Conservation (phyloP, 2,888 invertebrate species). For the Caenorhabditis sp. region DNA sequence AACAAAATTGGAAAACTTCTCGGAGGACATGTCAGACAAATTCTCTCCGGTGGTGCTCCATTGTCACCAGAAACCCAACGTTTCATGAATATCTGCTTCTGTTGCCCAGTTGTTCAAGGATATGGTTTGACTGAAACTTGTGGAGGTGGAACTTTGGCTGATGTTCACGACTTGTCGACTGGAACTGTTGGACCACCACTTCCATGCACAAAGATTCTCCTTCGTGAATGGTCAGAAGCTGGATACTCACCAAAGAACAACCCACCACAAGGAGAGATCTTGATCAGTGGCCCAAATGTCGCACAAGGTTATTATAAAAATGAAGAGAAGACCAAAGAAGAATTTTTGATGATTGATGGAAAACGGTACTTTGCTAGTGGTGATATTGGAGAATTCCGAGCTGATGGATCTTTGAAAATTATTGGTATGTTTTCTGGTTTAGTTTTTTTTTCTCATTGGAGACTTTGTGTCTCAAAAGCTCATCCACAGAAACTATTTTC, state of each 20-base stretch:
- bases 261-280: slow-evolving; percentile 84
- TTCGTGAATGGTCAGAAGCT: slow-evolving; percentile 89
- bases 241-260: slow-evolving; percentile 77
- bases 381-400: slow-evolving; percentile 91
- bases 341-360: slow-evolving; percentile 76
- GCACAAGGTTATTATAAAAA: slow-evolving; percentile 92
- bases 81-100: slow-evolving; percentile 89
- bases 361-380: slow-evolving; percentile 91
- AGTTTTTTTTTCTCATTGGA: too few relatives aligned
- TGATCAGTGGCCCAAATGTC: slow-evolving; percentile 88
- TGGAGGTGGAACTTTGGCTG: slow-evolving; percentile 80
- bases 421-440: slow-evolving; percentile 86
- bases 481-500: too few relatives aligned
- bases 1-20: slow-evolving; percentile 79
- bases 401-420: slow-evolving; percentile 92
- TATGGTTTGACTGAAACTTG: slow-evolving; percentile 97
- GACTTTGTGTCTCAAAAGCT: too few relatives aligned
- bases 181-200: slow-evolving; percentile 90
- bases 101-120: slow-evolving; percentile 83
- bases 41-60: slow-evolving; percentile 93
- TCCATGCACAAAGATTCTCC: slow-evolving; percentile 83
- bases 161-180: slow-evolving; percentile 77
- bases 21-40: slow-evolving; percentile 87
- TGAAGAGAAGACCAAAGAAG: slow-evolving; percentile 84
- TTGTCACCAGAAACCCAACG: slow-evolving; percentile 89